Evolutionary conservation across 2,888 invertebrate species (phyloP).

Genomic region (Cataglyphis cursor): DNA sequence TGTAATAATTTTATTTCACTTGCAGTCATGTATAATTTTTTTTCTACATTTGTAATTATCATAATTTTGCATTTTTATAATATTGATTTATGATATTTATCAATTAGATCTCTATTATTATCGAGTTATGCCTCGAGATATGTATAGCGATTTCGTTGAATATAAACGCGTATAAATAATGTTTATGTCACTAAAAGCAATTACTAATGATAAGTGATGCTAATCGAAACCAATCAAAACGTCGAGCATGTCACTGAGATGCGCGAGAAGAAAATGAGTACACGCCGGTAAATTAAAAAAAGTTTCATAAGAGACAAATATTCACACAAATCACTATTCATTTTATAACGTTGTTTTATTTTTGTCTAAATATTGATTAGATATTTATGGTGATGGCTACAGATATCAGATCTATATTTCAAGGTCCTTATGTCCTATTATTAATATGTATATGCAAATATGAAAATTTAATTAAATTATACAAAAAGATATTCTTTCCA

Average conservation of each 20-base stretch:
- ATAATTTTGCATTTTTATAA: conserved; percentile 5
- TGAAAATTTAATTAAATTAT: background rate
- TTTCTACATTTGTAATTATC: conserved; percentile 14
- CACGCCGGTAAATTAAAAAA: conserved; percentile 38
- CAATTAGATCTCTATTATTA: conserved; percentile 10
- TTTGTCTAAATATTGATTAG: conserved; percentile 13
- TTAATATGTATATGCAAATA: background rate
- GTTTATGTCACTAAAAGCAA: conserved; percentile 23
- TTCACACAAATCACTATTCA: conserved; percentile 10
- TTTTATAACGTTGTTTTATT: conserved; percentile 23
- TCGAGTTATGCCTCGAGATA: conserved; percentile 19
- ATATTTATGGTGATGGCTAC: conserved; percentile 25
- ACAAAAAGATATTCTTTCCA: background rate
- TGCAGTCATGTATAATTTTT: conserved; percentile 9
- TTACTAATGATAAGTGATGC: conserved; percentile 45
- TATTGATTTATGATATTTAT: conserved; percentile 26
- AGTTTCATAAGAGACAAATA: conserved; percentile 41
- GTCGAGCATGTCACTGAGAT: conserved; percentile 40
- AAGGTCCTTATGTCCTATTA: background rate
- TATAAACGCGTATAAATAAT: conserved; percentile 5
- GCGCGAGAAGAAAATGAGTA: conserved; percentile 27
- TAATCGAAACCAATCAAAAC: conserved; percentile 49
- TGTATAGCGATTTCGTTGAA: conserved; percentile 18
- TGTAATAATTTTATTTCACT: conserved; percentile 31
- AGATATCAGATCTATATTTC: background rate